Conservation (phyloP, 2,113 vertebrate genomes). For the Polypterus senegalus region DNA sequence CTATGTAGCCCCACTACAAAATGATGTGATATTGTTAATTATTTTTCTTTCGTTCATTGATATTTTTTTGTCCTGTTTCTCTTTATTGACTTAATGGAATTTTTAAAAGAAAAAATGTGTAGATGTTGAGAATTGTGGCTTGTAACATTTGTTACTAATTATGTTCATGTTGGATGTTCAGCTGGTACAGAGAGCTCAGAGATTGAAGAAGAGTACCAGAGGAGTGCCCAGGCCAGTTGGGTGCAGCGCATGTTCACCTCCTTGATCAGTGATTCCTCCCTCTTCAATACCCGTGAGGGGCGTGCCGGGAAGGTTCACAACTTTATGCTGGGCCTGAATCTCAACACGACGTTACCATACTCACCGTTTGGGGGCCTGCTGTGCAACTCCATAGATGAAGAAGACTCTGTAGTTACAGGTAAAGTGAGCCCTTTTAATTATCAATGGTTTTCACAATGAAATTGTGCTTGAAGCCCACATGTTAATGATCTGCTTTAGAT, state of each 20-base stretch:
- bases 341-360: constrained; percentile 66
- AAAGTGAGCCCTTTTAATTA: too few species aligned
- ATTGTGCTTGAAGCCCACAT: too few species aligned
- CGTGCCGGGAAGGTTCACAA: constrained; percentile 94
- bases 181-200: constrained; percentile 62
- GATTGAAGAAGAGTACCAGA: constrained; percentile 46
- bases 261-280: constrained; percentile 67
- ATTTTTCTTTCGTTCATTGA: neutral
- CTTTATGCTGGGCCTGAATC: constrained; percentile 92
- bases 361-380: constrained; percentile 48
- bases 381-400: constrained; percentile 43
- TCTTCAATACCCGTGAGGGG: constrained; percentile 91
- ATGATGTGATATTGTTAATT: neutral
- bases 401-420: constrained; percentile 79
- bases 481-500: too few species aligned
- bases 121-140: neutral
- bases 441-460: too few species aligned
- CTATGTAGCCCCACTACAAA: too few species aligned
- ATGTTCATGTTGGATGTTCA: neutral
- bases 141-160: neutral
- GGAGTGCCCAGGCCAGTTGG: constrained; percentile 72
- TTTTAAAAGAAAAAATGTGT: neutral
- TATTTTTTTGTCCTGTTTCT: neutral
- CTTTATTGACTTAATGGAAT: neutral
- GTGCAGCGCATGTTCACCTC: constrained; percentile 83